These are phyloP conservation scores for Cyprinella venusta DNA, from an alignment of 2,797 vertebrate species.

Conservation along the genomic window DNA sequence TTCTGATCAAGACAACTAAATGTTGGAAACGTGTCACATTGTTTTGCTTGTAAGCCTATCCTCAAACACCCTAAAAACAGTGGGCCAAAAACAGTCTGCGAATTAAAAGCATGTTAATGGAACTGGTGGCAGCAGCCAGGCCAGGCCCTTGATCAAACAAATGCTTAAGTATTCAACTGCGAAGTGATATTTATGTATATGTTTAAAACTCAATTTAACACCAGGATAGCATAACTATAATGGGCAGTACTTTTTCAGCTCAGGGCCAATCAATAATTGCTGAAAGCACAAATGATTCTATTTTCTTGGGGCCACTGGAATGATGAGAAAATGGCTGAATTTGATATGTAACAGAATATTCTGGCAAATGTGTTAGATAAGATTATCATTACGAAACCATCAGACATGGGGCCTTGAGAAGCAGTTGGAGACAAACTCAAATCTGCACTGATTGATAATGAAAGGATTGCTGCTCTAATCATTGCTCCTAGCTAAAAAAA, in stretches of 20 bases:
- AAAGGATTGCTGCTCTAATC: slow-evolving; percentile 54
- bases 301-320: slow-evolving; percentile 83
- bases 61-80: slow-evolving; percentile 17
- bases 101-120: slow-evolving; percentile 37
- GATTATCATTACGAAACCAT: slow-evolving; percentile 59
- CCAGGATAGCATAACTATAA: slow-evolving; percentile 82
- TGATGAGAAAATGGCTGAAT: slow-evolving; percentile 87
- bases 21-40: background rate
- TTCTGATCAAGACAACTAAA: background rate
- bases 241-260: slow-evolving; percentile 84
- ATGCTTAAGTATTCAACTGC: slow-evolving; percentile 80
- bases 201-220: slow-evolving; percentile 87
- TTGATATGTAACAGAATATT: slow-evolving; percentile 87
- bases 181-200: slow-evolving; percentile 85
- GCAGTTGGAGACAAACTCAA: slow-evolving; percentile 54
- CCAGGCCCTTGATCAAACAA: slow-evolving; percentile 48
- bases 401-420: slow-evolving; percentile 34
- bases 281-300: slow-evolving; percentile 88
- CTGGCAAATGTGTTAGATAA: slow-evolving; percentile 79
- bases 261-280: slow-evolving; percentile 84
- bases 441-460: slow-evolving; percentile 58
- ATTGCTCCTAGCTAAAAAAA: slow-evolving; percentile 45
- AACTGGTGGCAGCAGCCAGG: slow-evolving; percentile 30
- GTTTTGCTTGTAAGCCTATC: slow-evolving; percentile 9
- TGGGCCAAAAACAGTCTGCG: slow-evolving; percentile 9